These are phyloP conservation scores for Takifugu bimaculatus DNA, from an alignment of 2,113 vertebrate species.

Conservation along the genomic window DNA sequence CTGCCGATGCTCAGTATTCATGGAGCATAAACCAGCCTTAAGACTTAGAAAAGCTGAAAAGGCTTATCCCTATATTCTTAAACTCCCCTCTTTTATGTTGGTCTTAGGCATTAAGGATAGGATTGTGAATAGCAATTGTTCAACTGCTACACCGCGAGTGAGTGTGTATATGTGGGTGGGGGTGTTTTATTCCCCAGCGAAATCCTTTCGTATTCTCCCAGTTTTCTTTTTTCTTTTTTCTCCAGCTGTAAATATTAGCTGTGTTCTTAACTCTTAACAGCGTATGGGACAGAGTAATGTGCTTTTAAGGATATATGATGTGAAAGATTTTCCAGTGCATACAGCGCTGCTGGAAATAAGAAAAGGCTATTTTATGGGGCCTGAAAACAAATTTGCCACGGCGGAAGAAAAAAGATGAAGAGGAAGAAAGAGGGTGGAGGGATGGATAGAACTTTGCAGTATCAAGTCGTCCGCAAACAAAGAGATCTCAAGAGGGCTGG, in stretches of 20 bases:
- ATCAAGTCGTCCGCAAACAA: constrained; percentile 74
- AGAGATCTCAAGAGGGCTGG: constrained; percentile 59
- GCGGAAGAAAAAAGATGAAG: constrained; percentile 52
- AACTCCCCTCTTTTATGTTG: constrained; percentile 81
- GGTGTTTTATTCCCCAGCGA: constrained; percentile 75
- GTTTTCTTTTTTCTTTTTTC: constrained; percentile 36
- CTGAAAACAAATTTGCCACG: constrained; percentile 76
- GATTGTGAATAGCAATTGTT: constrained; percentile 84
- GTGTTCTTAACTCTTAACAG: constrained; percentile 78
- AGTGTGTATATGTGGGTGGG: constrained; percentile 77
- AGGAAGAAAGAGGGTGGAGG: constrained; percentile 55
- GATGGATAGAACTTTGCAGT: constrained; percentile 66
- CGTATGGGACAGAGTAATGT: constrained; percentile 77
- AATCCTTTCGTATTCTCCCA: constrained; percentile 71
- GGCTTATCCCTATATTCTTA: constrained; percentile 84
- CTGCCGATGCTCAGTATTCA: constrained; percentile 78
- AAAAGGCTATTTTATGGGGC: constrained; percentile 79
- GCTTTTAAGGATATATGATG: constrained; percentile 82
- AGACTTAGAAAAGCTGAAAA: constrained; percentile 81
- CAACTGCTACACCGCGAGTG: constrained; percentile 73
- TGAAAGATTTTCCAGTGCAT: constrained; percentile 77
- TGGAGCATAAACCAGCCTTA: constrained; percentile 79
- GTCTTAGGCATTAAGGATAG: constrained; percentile 83
- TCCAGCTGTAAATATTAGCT: constrained; percentile 79
- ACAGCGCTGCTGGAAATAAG: constrained; percentile 71